phyloP scores from a whole-genome alignment of 2,797 vertebrate genomes.

The Aulostomus chinensis region DNA sequence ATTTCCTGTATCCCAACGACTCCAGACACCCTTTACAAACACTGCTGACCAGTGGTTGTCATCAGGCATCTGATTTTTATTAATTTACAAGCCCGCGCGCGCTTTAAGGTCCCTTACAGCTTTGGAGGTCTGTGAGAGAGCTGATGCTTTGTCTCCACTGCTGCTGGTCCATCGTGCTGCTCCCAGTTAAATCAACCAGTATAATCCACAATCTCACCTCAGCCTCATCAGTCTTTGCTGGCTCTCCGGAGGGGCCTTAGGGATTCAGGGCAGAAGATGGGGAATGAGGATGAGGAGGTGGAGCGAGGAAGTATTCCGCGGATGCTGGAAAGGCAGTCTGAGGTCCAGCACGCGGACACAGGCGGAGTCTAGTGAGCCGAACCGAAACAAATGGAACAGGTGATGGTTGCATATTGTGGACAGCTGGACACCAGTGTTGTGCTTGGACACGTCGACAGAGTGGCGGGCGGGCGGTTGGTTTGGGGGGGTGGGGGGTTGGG shows the following conservation, averaged over 20 bases:
- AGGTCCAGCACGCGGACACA: constrained; percentile 31
- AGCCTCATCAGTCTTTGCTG: constrained; percentile 25
- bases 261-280: constrained; percentile 13
- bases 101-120: constrained; percentile 61
- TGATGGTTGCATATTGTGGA: constrained; percentile 62
- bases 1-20: constrained; percentile 50
- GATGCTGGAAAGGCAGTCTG: constrained; percentile 55
- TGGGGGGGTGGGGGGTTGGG: neutral
- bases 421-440: constrained; percentile 61
- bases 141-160: constrained; percentile 35
- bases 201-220: constrained; percentile 38
- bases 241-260: constrained; percentile 17
- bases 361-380: constrained; percentile 19
- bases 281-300: neutral
- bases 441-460: constrained; percentile 36
- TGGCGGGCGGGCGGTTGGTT: neutral
- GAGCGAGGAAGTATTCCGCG: neutral
- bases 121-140: constrained; percentile 44
- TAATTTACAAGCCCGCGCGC: constrained; percentile 64
- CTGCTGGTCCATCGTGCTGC: constrained; percentile 50
- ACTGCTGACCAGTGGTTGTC: constrained; percentile 32
- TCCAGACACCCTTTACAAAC: constrained; percentile 38
- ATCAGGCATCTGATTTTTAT: constrained; percentile 43
- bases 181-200: constrained; percentile 26
- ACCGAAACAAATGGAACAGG: constrained; percentile 36